Conservation (phyloP, 2,797 vertebrate species). For the Crenichthys baileyi region DNA sequence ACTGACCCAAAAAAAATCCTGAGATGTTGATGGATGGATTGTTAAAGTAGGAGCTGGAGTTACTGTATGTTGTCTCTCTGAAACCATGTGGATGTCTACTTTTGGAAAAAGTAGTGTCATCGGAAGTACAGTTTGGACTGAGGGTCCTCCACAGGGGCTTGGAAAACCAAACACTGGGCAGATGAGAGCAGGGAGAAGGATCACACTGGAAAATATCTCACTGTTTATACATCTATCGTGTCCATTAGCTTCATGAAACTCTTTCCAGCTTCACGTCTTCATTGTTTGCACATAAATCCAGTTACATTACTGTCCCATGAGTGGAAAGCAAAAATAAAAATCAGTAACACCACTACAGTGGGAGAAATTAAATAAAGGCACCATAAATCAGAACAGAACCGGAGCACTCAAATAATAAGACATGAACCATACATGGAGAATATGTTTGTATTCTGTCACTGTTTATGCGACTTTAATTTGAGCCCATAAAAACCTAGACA, state of each 20-base stretch:
- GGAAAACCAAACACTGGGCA: constrained; percentile 49
- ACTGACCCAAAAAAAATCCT: constrained; percentile 17
- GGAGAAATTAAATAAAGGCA: constrained; percentile 11
- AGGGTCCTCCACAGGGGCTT: constrained; percentile 19
- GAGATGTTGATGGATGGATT: constrained; percentile 1
- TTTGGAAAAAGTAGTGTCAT: not conserved
- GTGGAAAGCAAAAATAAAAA: not conserved
- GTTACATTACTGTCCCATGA: constrained; percentile 12
- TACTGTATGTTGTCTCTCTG: not conserved
- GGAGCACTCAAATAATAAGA: not conserved
- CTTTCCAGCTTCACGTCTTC: constrained; percentile 16
- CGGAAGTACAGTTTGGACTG: constrained; percentile 28
- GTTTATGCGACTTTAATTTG: not conserved
- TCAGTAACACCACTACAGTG: not conserved
- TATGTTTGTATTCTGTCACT: not conserved
- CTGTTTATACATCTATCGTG: constrained; percentile 25
- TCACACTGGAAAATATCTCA: constrained; percentile 8
- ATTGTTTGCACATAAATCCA: not conserved
- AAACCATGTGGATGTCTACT: constrained; percentile 9
- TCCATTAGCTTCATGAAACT: constrained; percentile 7
- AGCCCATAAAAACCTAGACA: constrained; percentile 9
- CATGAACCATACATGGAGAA: not conserved
- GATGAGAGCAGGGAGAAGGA: constrained; percentile 7
- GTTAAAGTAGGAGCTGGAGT: not conserved
- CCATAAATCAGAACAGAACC: not conserved